Evolutionary conservation across 2,888 invertebrate species (phyloP).

Genomic region (Deroplatys truncata): DNA sequence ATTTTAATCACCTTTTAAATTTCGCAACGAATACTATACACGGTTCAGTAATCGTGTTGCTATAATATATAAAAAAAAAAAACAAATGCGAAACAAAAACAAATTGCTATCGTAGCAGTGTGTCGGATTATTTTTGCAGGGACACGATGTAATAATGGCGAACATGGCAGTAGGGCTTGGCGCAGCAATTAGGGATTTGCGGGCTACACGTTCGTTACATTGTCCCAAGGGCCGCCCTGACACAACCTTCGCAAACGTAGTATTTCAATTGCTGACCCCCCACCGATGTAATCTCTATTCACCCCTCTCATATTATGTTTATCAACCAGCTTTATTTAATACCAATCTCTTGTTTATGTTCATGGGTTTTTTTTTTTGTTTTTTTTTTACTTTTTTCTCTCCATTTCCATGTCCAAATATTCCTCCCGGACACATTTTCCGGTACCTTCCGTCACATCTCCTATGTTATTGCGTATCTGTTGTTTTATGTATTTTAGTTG

Average conservation of each 20-base stretch:
- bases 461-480: neutral
- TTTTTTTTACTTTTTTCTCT: neutral
- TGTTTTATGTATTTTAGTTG: neutral
- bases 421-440: neutral
- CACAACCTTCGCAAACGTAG: neutral
- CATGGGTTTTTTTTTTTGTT: neutral
- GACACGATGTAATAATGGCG: neutral
- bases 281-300: neutral
- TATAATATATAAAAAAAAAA: neutral
- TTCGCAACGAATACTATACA: neutral
- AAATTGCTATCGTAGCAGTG: no score
- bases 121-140: neutral
- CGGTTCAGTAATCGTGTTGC: neutral
- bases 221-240: neutral
- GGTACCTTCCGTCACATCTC: neutral
- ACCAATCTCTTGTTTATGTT: neutral
- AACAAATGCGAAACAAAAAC: neutral
- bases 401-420: neutral
- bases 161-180: neutral
- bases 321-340: neutral
- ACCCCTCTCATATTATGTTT: neutral
- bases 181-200: neutral
- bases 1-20: neutral
- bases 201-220: neutral
- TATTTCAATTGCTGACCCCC: neutral